These are phyloP conservation scores for Pollimyrus isidori DNA, from an alignment of 2,113 vertebrate species.

Conservation along the genomic window DNA sequence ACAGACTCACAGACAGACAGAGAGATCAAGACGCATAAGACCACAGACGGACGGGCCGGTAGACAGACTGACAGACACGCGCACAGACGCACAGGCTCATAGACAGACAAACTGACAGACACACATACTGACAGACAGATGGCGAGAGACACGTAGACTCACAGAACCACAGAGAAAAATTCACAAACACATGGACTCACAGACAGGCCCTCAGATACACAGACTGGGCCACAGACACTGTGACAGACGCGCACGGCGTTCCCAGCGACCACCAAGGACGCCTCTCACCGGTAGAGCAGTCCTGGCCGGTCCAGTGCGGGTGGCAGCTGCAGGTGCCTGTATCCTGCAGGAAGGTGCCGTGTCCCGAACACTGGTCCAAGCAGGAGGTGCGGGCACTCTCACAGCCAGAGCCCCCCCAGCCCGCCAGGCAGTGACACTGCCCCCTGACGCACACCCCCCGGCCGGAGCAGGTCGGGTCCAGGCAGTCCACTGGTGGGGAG, in stretches of 20 bases:
- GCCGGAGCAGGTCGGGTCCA: constrained; percentile 91
- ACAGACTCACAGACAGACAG: not conserved
- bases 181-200: no score
- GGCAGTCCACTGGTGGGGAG: constrained; percentile 77
- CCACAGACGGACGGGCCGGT: no score
- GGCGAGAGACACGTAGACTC: not conserved
- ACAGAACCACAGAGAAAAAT: not conserved
- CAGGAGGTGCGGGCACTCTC: constrained; percentile 87
- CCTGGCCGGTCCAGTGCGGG: constrained; percentile 88
- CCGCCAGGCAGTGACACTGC: constrained; percentile 90
- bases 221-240: no score
- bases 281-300: constrained; percentile 84
- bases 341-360: constrained; percentile 80
- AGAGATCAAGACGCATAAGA: not conserved
- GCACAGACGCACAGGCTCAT: not conserved
- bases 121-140: no score
- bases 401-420: constrained; percentile 90
- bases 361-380: constrained; percentile 92
- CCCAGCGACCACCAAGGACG: no score
- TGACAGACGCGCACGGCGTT: no score
- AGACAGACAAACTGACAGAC: not conserved
- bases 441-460: constrained; percentile 88
- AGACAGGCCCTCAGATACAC: no score
- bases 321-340: constrained; percentile 86
- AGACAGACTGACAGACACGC: no score